phyloP scores from a whole-genome alignment of 2,888 invertebrate species.

The Drosophila fulvimacula region DNA sequence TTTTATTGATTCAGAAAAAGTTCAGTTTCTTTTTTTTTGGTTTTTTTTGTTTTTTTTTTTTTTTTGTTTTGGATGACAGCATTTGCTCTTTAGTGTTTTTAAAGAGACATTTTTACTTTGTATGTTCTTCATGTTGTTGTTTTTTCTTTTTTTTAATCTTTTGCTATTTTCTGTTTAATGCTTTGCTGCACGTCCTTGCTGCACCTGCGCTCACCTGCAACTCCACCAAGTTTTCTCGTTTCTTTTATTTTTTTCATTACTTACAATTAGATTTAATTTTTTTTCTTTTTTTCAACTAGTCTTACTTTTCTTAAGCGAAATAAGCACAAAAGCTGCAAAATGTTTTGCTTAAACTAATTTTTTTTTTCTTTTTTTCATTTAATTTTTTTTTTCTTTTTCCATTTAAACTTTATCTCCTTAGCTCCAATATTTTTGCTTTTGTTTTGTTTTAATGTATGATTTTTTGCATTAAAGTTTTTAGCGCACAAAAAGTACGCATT shows the following conservation, averaged over 20 bases:
- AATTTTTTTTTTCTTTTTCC: constrained; percentile 50
- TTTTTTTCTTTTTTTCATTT: constrained; percentile 50
- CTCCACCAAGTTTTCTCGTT: constrained; percentile 29
- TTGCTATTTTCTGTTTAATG: constrained; percentile 66
- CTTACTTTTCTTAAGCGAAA: constrained; percentile 79
- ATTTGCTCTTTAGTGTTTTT: constrained; percentile 47
- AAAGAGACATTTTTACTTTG: constrained; percentile 60
- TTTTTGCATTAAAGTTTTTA: constrained; percentile 73
- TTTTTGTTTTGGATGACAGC: constrained; percentile 65
- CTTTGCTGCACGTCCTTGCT: constrained; percentile 28
- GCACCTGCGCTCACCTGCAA: constrained; percentile 14
- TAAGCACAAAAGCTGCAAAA: constrained; percentile 81
- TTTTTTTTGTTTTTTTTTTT: constrained; percentile 78
- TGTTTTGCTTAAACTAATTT: constrained; percentile 79
- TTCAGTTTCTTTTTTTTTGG: constrained; percentile 69
- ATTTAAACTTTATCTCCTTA: constrained; percentile 42
- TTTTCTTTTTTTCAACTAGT: constrained; percentile 75
- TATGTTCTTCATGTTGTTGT: constrained; percentile 30
- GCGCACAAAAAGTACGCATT: constrained; percentile 72
- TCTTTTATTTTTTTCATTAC: constrained; percentile 47
- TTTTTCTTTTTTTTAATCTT: constrained; percentile 53
- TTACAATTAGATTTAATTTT: constrained; percentile 64
- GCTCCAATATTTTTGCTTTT: constrained; percentile 50
- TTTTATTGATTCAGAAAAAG: constrained; percentile 84
- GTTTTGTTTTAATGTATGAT: constrained; percentile 63